These are phyloP conservation scores for Drosophila mayaguana DNA, from an alignment of 2,888 invertebrate species.

Conservation along the genomic window DNA sequence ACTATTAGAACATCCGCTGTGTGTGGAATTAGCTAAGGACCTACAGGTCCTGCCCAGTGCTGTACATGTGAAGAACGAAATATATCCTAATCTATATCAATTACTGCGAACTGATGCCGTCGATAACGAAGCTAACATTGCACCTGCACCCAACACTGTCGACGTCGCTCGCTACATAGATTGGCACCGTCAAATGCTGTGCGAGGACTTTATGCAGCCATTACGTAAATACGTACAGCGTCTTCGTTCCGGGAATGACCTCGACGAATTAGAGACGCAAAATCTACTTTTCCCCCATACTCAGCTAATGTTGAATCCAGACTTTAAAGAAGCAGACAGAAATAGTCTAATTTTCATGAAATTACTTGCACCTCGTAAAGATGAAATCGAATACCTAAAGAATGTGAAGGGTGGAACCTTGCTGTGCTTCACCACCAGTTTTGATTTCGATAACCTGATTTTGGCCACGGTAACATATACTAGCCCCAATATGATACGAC, in stretches of 20 bases:
- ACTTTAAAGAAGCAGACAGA: constrained; percentile 67
- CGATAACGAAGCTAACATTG: constrained; percentile 87
- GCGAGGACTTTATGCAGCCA: constrained; percentile 92
- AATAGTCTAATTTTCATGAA: constrained; percentile 79
- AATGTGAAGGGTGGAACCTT: constrained; percentile 87
- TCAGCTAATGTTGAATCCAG: constrained; percentile 72
- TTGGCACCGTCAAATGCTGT: constrained; percentile 90
- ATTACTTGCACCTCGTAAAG: constrained; percentile 31
- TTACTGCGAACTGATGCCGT: constrained; percentile 72
- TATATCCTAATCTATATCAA: constrained; percentile 86
- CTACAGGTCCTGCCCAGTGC: constrained; percentile 12
- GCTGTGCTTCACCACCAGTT: constrained; percentile 88
- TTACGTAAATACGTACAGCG: constrained; percentile 86
- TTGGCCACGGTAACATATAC: constrained; percentile 90
- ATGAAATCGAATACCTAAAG: constrained; percentile 19
- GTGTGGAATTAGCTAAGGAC: constrained; percentile 40
- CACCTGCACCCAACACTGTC: constrained; percentile 53
- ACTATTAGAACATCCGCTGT: constrained; percentile 25
- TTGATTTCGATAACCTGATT: constrained; percentile 89
- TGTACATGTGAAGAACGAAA: constrained; percentile 66
- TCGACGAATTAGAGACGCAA: constrained; percentile 20
- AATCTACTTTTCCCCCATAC: constrained; percentile 57
- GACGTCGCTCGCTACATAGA: constrained; percentile 89
- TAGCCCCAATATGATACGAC: constrained; percentile 85
- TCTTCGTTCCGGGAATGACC: constrained; percentile 29